phyloP scores from a whole-genome alignment of 2,797 vertebrate genomes.

The Pygocentrus nattereri region DNA sequence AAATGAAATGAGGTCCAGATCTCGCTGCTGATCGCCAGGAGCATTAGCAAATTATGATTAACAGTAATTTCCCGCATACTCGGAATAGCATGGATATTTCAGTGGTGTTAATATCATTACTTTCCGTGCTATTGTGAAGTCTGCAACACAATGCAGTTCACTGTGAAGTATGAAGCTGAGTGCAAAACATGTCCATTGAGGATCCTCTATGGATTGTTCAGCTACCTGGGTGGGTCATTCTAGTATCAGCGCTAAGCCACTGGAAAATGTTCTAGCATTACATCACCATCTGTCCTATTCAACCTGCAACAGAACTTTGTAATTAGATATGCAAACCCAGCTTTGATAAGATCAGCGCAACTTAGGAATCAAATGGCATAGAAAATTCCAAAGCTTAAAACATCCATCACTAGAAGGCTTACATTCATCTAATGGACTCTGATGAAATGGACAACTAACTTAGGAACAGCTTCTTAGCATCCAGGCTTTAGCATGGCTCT shows the following conservation, averaged over 20 bases:
- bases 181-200: no score
- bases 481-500: no score
- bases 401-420: neutral
- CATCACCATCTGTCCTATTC: neutral
- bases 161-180: no score
- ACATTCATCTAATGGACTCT: neutral
- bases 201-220: neutral
- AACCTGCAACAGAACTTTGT: neutral
- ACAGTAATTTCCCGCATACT: neutral
- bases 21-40: slow-evolving; percentile 55
- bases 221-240: neutral
- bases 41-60: slow-evolving; percentile 28
- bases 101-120: neutral
- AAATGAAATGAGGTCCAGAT: slow-evolving; percentile 64
- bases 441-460: neutral
- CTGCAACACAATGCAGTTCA: neutral
- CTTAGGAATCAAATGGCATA: neutral
- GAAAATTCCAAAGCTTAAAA: neutral
- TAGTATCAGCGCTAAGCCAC: neutral
- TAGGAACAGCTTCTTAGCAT: no score
- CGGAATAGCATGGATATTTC: slow-evolving; percentile 3
- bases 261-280: neutral
- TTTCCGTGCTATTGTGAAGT: neutral
- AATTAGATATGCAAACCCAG: neutral
- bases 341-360: neutral